Percentiles rank a stretch among this genome's conserved stretches.
Conservation (phyloP, 2,888 invertebrate genomes). For the Apomyelois bistriatella region DNA sequence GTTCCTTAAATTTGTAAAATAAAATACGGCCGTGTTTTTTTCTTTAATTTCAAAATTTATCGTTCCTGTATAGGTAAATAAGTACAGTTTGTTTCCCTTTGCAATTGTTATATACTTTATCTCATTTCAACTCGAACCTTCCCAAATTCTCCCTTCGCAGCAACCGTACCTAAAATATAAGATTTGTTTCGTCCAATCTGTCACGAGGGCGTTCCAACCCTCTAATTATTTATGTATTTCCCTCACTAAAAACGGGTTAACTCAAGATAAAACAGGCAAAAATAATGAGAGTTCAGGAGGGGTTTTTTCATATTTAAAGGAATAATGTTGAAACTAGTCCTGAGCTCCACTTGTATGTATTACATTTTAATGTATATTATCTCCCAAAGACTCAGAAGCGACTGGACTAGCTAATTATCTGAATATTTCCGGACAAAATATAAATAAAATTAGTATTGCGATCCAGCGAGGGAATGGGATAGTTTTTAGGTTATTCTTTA, state of each 20-base stretch:
- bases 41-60: too few relatives aligned
- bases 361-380: too few relatives aligned
- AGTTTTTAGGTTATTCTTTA: too few relatives aligned
- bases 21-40: too few relatives aligned
- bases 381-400: too few relatives aligned
- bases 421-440: too few relatives aligned
- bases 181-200: conserved; percentile 18
- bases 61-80: not conserved
- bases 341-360: too few relatives aligned
- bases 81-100: not conserved
- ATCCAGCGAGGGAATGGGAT: too few relatives aligned
- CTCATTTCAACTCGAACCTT: not conserved
- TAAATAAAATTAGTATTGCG: too few relatives aligned
- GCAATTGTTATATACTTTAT: not conserved
- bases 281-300: not conserved
- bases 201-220: conserved; percentile 28
- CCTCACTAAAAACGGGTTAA: conserved; percentile 65
- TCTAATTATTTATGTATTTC: conserved; percentile 59
- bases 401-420: too few relatives aligned
- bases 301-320: not conserved
- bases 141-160: not conserved
- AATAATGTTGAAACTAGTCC: too few relatives aligned
- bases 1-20: too few relatives aligned
- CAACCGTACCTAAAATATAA: not conserved
- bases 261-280: conserved; percentile 57